Evolutionary conservation across 2,888 invertebrate genomes (phyloP).

Genomic region (Notodonta dromedarius): DNA sequence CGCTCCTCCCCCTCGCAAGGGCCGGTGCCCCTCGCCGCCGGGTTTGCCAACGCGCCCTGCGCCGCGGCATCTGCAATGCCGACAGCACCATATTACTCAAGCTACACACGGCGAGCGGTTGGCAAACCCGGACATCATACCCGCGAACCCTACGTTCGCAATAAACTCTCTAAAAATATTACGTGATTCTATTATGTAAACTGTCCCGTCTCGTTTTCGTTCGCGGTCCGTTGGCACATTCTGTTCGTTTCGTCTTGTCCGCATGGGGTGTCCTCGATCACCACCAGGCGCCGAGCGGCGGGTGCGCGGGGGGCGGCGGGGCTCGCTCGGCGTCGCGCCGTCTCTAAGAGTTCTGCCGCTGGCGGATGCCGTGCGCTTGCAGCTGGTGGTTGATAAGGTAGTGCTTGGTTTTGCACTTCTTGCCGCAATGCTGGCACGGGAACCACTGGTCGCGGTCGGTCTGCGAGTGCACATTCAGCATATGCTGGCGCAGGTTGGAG

Average conservation of each 20-base stretch:
- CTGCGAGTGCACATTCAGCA: conserved; percentile 90
- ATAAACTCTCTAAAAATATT: conserved; percentile 72
- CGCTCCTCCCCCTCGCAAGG: conserved; percentile 53
- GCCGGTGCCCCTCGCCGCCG: conserved; percentile 50
- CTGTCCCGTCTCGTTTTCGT: conserved; percentile 38
- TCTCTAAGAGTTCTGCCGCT: conserved; percentile 85
- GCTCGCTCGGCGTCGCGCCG: conserved; percentile 66
- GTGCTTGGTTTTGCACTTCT: conserved; percentile 90
- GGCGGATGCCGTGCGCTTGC: conserved; percentile 89
- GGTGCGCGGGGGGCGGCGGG: conserved; percentile 46
- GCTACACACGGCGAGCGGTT: conserved; percentile 45
- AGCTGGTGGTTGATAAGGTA: conserved; percentile 91
- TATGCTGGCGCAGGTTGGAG: conserved; percentile 90
- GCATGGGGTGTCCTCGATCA: conserved; percentile 24
- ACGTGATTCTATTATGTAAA: conserved; percentile 44
- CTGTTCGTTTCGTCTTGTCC: conserved; percentile 31
- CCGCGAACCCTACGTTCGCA: conserved; percentile 44
- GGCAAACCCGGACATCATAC: conserved; percentile 61
- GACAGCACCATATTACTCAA: conserved; percentile 71
- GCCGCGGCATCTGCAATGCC: conserved; percentile 86
- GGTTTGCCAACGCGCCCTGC: conserved; percentile 54
- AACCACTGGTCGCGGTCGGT: conserved; percentile 89
- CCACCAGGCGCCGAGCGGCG: conserved; percentile 57
- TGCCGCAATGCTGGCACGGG: conserved; percentile 89
- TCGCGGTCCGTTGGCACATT: conserved; percentile 51